Evolutionary conservation across 2,797 vertebrate species (phyloP), one percentile per base, ranked within the genome.

Genomic region (Eulemur coronatus): DNA sequence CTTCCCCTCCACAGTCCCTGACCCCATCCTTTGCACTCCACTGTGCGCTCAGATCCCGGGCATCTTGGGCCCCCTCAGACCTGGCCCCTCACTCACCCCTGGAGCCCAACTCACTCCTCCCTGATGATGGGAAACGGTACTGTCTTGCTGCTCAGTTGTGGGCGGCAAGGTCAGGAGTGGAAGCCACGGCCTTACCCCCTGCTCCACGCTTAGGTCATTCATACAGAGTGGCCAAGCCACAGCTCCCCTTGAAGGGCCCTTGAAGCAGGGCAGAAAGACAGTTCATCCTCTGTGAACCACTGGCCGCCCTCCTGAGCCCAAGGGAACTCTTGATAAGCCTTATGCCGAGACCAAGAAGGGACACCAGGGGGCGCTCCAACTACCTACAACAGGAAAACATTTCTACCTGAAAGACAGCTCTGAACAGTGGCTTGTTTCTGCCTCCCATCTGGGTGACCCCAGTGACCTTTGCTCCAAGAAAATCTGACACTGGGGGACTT

Each of bases 321-420:
- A 30, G n/a, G n/a, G 33, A 59, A 17, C 22, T 78, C 33, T 78
- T 5, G 41, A 22, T 33, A 70, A 46, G 8, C 26, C 55, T 78
- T 38, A 2, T 50, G 69, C 17, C 73, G 18, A 46, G 52, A 79
- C 63, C 43, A 67, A 76, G 46, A 93, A 52, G 0, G 41, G 52
- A 48, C 94, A 72, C 87, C 46, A 95, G 95, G 52, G 94, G 90
- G 80, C 15, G 30, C 94, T 41, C 38, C 38, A 38, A 38, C 38
- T 38, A 38, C 38, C 38, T 38, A 38, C 38, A 38, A 38, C 38
- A 38, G 38, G 38, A 41, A 75, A 35, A 48, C 15, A 5, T 75
- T 80, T 63, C 33, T 67, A 0, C 52, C 65, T 46, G 78, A 67
- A 70, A 17, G 1, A 33, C 24, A 22, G 38, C 43, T 86, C 50